Evolutionary conservation across 2,888 invertebrate genomes (phyloP).

Genomic region (Callinectes sapidus): DNA sequence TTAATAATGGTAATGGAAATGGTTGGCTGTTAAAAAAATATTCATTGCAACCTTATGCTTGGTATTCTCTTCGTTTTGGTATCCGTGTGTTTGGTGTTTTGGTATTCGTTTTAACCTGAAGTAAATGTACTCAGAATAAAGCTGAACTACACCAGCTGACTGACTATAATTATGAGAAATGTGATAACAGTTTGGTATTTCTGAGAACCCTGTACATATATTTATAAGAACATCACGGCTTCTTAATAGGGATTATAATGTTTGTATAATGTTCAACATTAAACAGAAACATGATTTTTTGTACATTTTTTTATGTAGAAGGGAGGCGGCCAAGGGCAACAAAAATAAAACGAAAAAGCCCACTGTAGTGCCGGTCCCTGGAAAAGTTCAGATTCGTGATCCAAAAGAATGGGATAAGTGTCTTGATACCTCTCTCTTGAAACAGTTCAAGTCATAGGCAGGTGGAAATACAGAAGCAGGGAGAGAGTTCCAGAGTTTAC

Average conservation of each 20-base stretch:
- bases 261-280: not conserved
- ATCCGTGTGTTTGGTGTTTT: too few species aligned
- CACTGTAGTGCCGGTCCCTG: too few species aligned
- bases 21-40: not conserved
- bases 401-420: too few species aligned
- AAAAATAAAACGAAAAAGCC: too few species aligned
- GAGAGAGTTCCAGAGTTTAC: too few species aligned
- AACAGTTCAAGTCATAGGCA: too few species aligned
- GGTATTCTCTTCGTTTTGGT: not conserved
- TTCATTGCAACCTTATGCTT: not conserved
- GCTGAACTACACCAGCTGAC: not conserved
- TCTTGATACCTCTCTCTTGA: too few species aligned
- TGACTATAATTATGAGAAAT: not conserved
- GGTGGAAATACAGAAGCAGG: too few species aligned
- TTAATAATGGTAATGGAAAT: not conserved
- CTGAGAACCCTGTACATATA: not conserved
- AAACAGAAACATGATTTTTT: not conserved
- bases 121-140: not conserved
- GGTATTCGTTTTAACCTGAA: not conserved
- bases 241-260: too few species aligned
- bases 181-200: not conserved
- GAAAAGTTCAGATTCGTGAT: too few species aligned
- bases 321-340: too few species aligned
- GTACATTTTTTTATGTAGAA: too few species aligned
- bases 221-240: not conserved